Base-by-base conservation (phyloP, 2,113 vertebrate genomes). In the Ciconia maguari region DNA sequence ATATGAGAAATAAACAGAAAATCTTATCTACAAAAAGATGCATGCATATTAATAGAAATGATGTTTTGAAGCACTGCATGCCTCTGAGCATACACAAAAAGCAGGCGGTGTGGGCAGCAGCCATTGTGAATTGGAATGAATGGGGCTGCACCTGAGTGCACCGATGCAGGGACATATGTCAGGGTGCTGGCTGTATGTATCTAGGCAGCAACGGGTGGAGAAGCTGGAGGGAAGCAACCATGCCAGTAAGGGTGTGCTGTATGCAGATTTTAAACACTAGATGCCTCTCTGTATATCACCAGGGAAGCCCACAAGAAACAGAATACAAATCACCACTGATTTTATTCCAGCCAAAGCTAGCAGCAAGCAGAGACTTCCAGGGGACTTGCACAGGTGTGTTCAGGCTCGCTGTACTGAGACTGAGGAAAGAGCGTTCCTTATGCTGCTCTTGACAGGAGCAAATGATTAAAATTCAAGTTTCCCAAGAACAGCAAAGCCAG, bases 51-150 rank as follows among this genome's bases (percentile, higher is more conserved):
- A 69, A n/a, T 2, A 80, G 34, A 71, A 76, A 58, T 72, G 11
- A 34, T 9, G 22, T 36, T 75, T 20, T 20, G 42, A 46, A 87
- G 44, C 3, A 4, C 13, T 6, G 11, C 10, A 7, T 16, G 32
- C 20, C 30, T 61, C 57, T 8, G 42, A 90, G 44, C 1, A 3
- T 6, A 46, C 27, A 32, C 11, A 24, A 42, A 58, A 36, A 36
- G 36, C 10, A 22, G 1, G 2, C 2, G 5, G 51, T 3, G 17
- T 5, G 8, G 22, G 16, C 2, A 7, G 55, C 44, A 42, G 8
- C 15, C 8, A 4, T 0, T 0, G 30, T 5, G 54, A 62, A 16
- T 3, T 13, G 51, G 46, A 46, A 65, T 0, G 3, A 42, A 2
- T 4, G 29, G 0, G 2, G 21, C 78, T 42, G 61, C 22, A n/a